Base-by-base conservation (phyloP, 2,113 vertebrate species). In the Burhinus oedicnemus region DNA sequence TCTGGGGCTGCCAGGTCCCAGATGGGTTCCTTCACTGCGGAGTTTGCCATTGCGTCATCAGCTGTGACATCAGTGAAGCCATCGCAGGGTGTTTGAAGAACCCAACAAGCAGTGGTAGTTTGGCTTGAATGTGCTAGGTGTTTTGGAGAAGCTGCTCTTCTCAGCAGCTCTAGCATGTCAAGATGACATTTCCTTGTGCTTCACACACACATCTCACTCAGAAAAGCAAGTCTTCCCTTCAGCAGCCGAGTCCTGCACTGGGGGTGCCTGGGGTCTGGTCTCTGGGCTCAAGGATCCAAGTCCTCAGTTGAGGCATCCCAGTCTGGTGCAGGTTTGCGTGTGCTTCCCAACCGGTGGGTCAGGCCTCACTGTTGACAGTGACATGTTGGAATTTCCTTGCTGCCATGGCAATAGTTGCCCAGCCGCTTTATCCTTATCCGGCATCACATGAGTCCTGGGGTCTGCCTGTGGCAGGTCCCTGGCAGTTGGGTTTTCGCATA, bases 171-270 rank as follows among this genome's bases (percentile, higher is more conserved):
- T 17, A 3, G 18, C 7, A 0, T 7, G 9, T 77, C 45, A 4
- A 4, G 34, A 20, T 47, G 77, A 22, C 15, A 4, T 51, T 34
- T 45, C 44, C 13, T 58, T 22, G 8, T 81, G 32, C 36, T 68
- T 61, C 38, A 2, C 18, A 27, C 32, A 6, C 34, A 1, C 7
- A 6, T 20, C 15, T 44, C 5, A 0, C 62, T 87, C 44, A 30
- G 54, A 81, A 81, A 74, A 77, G 55, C 29, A 26, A 29, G 25
- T 55, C 8, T 54, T 54, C 65, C 9, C 19, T 64, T 55, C 12
- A 5, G 29, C 9, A 1, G 40, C 23, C 20, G 0, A 51, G 74
- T 57, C 49, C 81, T n/a, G 12, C 49, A 7, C 25, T 66, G 25
- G 10, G 9, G 61, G 26, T 1, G 1, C 27, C 17, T 17, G 15